A percentile compares a stretch with the other conserved stretches of the same genome.
These are phyloP conservation scores for Branchinecta lynchi DNA, from an alignment of 1,140 invertebrate species.

Conservation along the genomic window DNA sequence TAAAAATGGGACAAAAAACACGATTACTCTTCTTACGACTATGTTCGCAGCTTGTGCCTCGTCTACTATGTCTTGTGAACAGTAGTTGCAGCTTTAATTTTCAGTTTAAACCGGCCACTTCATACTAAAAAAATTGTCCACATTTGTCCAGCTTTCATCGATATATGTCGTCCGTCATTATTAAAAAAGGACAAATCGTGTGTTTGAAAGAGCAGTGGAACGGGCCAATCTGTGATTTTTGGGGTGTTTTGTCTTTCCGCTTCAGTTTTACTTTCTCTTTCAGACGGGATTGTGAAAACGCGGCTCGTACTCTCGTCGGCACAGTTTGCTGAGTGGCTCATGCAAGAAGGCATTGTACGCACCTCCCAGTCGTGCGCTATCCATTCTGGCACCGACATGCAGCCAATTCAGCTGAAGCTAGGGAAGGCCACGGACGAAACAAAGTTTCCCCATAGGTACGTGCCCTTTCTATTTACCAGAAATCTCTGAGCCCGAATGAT, in stretches of 20 bases:
- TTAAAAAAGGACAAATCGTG: too few relatives aligned
- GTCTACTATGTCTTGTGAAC: too few relatives aligned
- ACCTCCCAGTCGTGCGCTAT: conserved; percentile 52
- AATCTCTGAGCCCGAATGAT: too few relatives aligned
- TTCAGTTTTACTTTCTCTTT: conserved; percentile 18
- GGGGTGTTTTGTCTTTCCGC: background rate
- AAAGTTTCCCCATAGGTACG: conserved; percentile 49
- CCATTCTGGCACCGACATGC: conserved; percentile 33
- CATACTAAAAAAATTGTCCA: too few relatives aligned
- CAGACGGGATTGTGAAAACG: conserved; percentile 55
- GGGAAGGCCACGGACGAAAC: conserved; percentile 42
- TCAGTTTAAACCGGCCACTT: too few relatives aligned
- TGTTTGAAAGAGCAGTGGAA: background rate
- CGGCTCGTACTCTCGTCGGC: conserved; percentile 57
- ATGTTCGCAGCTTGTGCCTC: too few relatives aligned
- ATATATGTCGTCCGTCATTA: too few relatives aligned
- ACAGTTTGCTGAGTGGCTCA: conserved; percentile 73
- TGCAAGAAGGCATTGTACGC: conserved; percentile 59
- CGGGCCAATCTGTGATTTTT: background rate
- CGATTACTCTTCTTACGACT: too few relatives aligned
- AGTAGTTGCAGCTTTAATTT: too few relatives aligned
- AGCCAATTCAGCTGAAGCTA: conserved; percentile 47
- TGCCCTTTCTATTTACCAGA: too few relatives aligned
- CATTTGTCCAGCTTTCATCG: too few relatives aligned
- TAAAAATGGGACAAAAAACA: too few relatives aligned